A percentile compares a stretch with the other conserved stretches of the same genome.
These are phyloP conservation scores for Berghia stephanieae DNA, from an alignment of 1,140 invertebrate species.

Conservation along the genomic window DNA sequence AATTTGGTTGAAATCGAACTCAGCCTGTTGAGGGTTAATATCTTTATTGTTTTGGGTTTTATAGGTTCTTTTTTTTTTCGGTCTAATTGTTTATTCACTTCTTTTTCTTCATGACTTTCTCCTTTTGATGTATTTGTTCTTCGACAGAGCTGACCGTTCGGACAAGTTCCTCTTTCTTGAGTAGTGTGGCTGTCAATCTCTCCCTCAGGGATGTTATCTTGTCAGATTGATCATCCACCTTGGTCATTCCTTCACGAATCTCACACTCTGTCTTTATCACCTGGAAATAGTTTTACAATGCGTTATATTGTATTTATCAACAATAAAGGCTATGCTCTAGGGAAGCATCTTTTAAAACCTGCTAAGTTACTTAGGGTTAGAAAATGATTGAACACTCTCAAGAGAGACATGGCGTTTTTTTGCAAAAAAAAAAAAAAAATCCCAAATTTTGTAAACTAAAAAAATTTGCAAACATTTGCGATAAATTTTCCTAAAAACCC, in stretches of 20 bases:
- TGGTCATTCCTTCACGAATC: slow-evolving; percentile 46
- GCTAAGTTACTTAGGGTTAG: background rate
- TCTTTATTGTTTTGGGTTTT: slow-evolving; percentile 22
- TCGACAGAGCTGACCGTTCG: slow-evolving; percentile 47
- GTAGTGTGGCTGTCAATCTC: slow-evolving; percentile 40
- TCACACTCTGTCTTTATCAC: slow-evolving; percentile 46
- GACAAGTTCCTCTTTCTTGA: slow-evolving; percentile 49
- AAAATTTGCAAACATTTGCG: background rate
- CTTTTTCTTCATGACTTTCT: slow-evolving; percentile 51
- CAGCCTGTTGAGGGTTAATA: too few relatives aligned
- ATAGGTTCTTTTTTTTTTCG: too few relatives aligned
- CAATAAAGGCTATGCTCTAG: background rate
- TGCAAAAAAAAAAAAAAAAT: too few relatives aligned
- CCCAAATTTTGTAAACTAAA: background rate
- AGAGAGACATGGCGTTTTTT: background rate
- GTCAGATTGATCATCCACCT: slow-evolving; percentile 34
- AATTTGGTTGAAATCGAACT: background rate
- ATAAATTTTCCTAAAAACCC: too few relatives aligned
- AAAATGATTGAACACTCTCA: background rate
- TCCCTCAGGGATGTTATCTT: slow-evolving; percentile 36
- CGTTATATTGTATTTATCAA: background rate
- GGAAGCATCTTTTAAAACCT: background rate
- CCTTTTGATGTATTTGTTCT: slow-evolving; percentile 51
- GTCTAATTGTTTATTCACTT: too few relatives aligned
- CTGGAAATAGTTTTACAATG: slow-evolving; percentile 30